Percentiles rank a stretch among this genome's conserved stretches.
Evolutionary conservation across 2,888 invertebrate species (phyloP).

Genomic region (Penaeus monodon): DNA sequence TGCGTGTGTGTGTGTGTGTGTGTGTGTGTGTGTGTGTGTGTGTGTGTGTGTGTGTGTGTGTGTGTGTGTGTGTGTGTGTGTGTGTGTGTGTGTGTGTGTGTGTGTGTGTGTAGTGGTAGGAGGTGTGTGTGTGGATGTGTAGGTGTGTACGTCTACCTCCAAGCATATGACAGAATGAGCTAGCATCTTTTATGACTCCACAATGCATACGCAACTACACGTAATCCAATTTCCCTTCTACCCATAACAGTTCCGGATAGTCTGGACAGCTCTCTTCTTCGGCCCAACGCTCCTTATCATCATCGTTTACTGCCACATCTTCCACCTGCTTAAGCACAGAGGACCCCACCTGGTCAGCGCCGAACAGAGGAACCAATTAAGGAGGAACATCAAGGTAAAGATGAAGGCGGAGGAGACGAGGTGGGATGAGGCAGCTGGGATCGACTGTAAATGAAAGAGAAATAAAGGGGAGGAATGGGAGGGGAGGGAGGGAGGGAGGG

Average conservation of each 20-base stretch:
- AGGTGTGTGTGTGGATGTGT: no score
- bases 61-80: no score
- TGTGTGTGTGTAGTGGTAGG: no score
- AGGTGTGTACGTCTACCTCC: no score
- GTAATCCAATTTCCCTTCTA: not conserved
- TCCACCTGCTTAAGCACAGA: conserved; percentile 35
- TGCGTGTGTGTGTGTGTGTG: no score
- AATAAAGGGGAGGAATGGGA: not conserved
- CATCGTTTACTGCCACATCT: conserved; percentile 55
- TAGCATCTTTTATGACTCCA: no score
- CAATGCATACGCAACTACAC: not conserved
- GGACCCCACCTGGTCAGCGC: conserved; percentile 22
- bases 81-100: no score
- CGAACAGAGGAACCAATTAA: conserved; percentile 26
- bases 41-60: no score
- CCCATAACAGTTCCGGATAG: conserved; percentile 43
- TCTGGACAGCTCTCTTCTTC: conserved; percentile 46
- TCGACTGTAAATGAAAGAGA: not conserved
- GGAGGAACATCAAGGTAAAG: conserved; percentile 47
- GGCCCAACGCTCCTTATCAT: conserved; percentile 51
- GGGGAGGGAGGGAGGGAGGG: not conserved
- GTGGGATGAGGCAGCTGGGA: no score
- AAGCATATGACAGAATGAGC: no score
- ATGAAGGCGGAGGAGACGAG: no score
- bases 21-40: no score